Base-by-base conservation (phyloP, 30 jellyfish, hydroid and myxozoan species). In the Rhopilema esculentum region DNA sequence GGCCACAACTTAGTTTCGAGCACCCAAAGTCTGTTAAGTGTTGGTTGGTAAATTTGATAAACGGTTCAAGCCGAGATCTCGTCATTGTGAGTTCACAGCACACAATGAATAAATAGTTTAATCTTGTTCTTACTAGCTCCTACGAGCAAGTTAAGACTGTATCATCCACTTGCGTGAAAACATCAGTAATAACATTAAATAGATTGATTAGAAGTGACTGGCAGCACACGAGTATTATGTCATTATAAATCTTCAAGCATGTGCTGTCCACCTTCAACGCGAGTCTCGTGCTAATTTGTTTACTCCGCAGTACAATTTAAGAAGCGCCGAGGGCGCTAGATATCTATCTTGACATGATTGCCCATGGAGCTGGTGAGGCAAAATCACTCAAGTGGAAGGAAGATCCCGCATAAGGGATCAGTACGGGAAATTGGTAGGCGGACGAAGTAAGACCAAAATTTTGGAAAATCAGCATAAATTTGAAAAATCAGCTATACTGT, bases 1-100 rank as follows among this genome's bases (percentile, higher is more conserved):
- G 51, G 69, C 84, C 84, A 33, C 68, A 73, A 73, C 50, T 27
- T 67, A 31, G 24, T 67, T 33, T 19, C 30, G n/a, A 21, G 50
- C 69, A 15, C 84, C 16, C 27, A 73, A 73, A 40, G 22, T 31
- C 84, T 73, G 84, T 73, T 73, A 73, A 73, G 25, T 1, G 84
- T 73, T 18, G 69, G 84, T 67, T 31, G 22, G 84, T 33, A 73
- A 73, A 73, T 33, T 31, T 40, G 33, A 31, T 73, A 68, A 73
- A 22, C 69, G 22, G 51, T 73, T 73, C 49, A 24, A 68, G 50
- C 0, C 40, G 23, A 8, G 84, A 70, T 73, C 40, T 50, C 69
- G 50, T 2, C 27, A 48, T 40, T 73, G 33, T 33, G 40, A 19
- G 0, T 8, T 17, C 51, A 22, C 51, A 66, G 51, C 84, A 73